These are phyloP conservation scores for Nyctalus aviator DNA, from an alignment of 2,797 vertebrate genomes.

Conservation along the genomic window DNA sequence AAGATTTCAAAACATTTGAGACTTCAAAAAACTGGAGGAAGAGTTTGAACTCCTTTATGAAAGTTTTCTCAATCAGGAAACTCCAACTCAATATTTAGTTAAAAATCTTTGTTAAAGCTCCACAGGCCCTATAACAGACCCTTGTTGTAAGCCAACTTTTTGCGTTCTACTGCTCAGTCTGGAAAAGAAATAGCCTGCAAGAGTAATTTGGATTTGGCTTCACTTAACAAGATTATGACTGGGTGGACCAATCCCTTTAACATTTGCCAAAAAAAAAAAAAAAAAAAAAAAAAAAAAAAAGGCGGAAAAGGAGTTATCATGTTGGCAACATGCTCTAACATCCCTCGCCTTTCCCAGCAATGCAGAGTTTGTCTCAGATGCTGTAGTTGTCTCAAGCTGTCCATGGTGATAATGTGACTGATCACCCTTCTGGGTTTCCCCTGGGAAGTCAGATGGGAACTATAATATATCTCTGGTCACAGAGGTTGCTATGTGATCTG, in stretches of 20 bases:
- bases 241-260: slow-evolving; percentile 60
- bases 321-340: not conserved
- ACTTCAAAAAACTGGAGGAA: not conserved
- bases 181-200: slow-evolving; percentile 9
- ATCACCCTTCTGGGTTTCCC: not conserved
- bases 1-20: not conserved
- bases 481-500: not conserved
- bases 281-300: slow-evolving; percentile 7
- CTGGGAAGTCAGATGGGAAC: not conserved
- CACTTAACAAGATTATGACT: slow-evolving; percentile 68
- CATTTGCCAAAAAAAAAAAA: slow-evolving; percentile 50
- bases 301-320: not conserved
- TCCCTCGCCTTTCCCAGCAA: not conserved
- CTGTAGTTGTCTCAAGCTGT: not conserved
- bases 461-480: not conserved
- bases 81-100: slow-evolving; percentile 24
- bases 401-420: not conserved
- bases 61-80: slow-evolving; percentile 47
- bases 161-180: slow-evolving; percentile 42
- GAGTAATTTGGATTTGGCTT: slow-evolving; percentile 71
- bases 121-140: not conserved
- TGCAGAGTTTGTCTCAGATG: not conserved
- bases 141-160: slow-evolving; percentile 6
- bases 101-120: not conserved
- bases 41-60: not conserved